Conservation (phyloP, 2,888 invertebrate genomes). For the Mimachlamys varia region DNA sequence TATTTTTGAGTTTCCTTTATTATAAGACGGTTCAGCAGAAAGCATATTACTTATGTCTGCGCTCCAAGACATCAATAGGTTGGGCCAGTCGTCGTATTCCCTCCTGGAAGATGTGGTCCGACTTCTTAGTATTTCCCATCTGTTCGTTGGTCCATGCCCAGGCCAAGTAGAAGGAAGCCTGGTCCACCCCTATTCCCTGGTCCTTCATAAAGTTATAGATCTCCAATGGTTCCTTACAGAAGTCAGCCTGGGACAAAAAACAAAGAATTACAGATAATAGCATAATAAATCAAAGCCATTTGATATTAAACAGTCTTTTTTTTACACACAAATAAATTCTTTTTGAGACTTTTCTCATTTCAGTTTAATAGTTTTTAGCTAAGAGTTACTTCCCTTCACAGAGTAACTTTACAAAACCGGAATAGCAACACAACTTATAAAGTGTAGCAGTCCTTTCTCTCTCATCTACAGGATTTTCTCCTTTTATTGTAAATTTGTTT, state of each 20-base stretch:
- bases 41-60: constrained; percentile 71
- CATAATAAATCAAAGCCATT: background rate
- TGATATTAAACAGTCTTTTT: too few relatives aligned
- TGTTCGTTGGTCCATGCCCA: constrained; percentile 95
- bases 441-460: too few relatives aligned
- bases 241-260: constrained; percentile 69
- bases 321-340: too few relatives aligned
- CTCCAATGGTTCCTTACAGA: constrained; percentile 81
- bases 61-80: constrained; percentile 87
- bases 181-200: constrained; percentile 90
- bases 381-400: too few relatives aligned
- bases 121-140: constrained; percentile 90
- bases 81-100: constrained; percentile 91
- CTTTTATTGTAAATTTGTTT: too few relatives aligned
- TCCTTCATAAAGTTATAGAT: constrained; percentile 91
- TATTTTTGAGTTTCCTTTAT: too few relatives aligned
- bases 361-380: too few relatives aligned
- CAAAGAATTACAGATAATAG: background rate
- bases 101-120: constrained; percentile 90
- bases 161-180: constrained; percentile 92
- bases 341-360: too few relatives aligned
- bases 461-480: too few relatives aligned
- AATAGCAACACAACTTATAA: too few relatives aligned
- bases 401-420: too few relatives aligned
- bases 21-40: background rate